Percentiles rank a stretch among this genome's conserved stretches.
Conservation (phyloP, 2,113 vertebrate genomes). For the Gallinago jamesoni region DNA sequence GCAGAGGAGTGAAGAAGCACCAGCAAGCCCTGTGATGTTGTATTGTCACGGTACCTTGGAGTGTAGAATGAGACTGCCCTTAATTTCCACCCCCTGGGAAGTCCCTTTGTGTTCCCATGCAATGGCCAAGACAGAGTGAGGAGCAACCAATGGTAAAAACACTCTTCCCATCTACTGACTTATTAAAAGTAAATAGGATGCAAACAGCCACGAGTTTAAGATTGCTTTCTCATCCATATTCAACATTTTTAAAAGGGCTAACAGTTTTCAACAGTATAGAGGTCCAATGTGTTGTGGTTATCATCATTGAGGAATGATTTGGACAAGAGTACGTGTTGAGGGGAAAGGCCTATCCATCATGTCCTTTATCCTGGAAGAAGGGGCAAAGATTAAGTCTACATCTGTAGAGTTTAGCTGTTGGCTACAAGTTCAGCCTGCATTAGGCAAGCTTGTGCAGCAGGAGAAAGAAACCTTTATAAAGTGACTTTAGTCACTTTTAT, state of each 20-base stretch:
- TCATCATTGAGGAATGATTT: neutral
- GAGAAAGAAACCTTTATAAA: neutral
- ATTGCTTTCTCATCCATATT: neutral
- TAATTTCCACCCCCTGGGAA: neutral
- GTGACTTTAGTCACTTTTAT: neutral
- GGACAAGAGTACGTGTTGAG: neutral
- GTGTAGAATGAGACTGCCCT: fast-evolving
- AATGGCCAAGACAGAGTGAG: neutral
- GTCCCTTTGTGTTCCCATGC: neutral
- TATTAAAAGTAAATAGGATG: neutral
- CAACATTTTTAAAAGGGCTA: neutral
- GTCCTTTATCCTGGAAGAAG: neutral
- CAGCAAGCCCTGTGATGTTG: neutral
- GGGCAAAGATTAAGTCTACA: fast-evolving
- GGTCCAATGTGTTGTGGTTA: neutral
- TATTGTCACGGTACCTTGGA: neutral
- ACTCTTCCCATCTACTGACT: neutral
- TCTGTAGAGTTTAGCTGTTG: neutral
- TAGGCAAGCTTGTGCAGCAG: neutral
- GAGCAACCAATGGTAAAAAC: neutral
- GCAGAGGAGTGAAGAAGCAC: neutral
- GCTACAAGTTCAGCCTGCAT: neutral
- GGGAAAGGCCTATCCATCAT: neutral
- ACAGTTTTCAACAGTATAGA: neutral
- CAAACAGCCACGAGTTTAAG: neutral